Base-by-base conservation (phyloP, 1,140 invertebrate genomes). In the Hestina assimilis region DNA sequence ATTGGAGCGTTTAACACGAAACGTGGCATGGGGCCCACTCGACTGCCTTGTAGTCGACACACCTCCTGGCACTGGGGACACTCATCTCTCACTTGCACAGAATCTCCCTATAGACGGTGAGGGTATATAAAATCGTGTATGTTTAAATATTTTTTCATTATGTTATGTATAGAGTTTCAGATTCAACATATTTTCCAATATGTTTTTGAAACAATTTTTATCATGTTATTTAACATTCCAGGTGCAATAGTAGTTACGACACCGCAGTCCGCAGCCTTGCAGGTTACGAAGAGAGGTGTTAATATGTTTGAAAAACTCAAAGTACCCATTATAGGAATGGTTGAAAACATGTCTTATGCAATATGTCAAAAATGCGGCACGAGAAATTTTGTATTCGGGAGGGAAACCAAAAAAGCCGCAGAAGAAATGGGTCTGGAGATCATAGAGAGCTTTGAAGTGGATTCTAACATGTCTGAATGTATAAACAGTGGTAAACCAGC, bases 41-140 rank as follows among this genome's bases (percentile, higher is more conserved):
- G 95, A 97, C 89, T 93, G 94, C 78, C 89, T 98, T 21, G 87
- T 98, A 4, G 90, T 98, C 1, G 96, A 98, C 81, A 97, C 96
- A 52, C 96, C 96, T 1, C 96, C 96, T 0, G 96, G 96, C 43
- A 98, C 96, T 1, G 96, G 96, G 3, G 96, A 98, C 84, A 96
- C 95, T 1, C 95, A 97, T 75, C 84, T 98, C 4, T 96, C 96
- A 0, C 90, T 98, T 0, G 90, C 94, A 45, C 97, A 99, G 83
- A 96, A 95, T 83, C 89, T 97, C 28, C 94, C 95, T 8, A 92
- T 99, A 29, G 86, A 92, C 87, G 95, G 95, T 92, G 50, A 55
- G 59, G 42, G 24, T 9, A 8, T 9, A 28, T 7, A 28, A 8
- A 42, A n/a, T 42, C 12, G 29, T 33, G 4, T 20, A n/a, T n/a